Base-by-base conservation (phyloP, 2,888 invertebrate genomes). In the Yponomeuta sedellus region DNA sequence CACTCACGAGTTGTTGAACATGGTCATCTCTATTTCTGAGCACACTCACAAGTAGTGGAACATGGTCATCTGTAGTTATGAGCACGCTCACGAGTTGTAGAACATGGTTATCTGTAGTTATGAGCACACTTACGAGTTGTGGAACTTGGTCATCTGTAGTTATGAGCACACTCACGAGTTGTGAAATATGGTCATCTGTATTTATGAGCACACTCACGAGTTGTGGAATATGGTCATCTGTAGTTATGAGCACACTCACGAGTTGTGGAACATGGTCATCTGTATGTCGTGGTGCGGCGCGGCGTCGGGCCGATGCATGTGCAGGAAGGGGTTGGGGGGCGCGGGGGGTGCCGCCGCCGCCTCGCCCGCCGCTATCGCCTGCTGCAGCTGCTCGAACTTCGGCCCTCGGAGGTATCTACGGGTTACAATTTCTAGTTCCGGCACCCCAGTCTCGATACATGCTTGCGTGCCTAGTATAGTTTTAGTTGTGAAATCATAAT, bases 341-440 rank as follows among this genome's bases (percentile, higher is more conserved):
- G 93, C 89, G 74, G 93, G 86, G 66, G 89, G 88, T 34, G 92
- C 86, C 16, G 93, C 92, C 72, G 94, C 93, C 73, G 93, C 88
- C 86, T 96, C 96, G 77, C 96, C 96, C 67, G 96, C 96, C 69
- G 96, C 96, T 74, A 96, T 97, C 69, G 97, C 96, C 79, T 96
- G 96, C 85, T 96, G 96, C 68, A 97, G 88, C 83, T 97, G 97
- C 79, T 97, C 97, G 83, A 94, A 97, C 82, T 97, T 97, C 16
- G 97, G 96, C 2, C 97, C 98, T 72, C 97, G 95, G 58, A 97
- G 92, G 82, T 97, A 98, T 76, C 92, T 92, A 70, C 16, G 69
- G 67, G 59, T 52, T n/a, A 25, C 58, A 20, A 20, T 34, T 34
- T 34, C 1, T 34, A 34, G 34, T 34, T 25, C 25, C 0, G 34